These are phyloP conservation scores for Nibea coibor DNA, from an alignment of 2,113 vertebrate genomes.

Conservation along the genomic window DNA sequence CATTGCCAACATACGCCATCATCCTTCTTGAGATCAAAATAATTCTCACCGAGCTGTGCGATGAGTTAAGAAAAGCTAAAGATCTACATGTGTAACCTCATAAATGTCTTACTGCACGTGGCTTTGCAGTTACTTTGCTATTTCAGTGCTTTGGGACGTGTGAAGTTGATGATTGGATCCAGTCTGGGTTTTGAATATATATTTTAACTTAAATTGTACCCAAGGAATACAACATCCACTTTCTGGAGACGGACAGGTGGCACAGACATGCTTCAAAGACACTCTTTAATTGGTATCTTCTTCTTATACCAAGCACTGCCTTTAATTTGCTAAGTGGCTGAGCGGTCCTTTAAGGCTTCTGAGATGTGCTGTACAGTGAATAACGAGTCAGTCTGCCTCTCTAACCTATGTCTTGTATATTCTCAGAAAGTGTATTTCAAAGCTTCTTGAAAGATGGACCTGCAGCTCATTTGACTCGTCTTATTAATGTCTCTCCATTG, in stretches of 20 bases:
- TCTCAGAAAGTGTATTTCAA: neutral
- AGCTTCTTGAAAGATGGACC: neutral
- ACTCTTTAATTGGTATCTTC: conserved; percentile 46
- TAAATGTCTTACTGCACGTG: neutral
- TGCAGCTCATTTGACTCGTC: conserved; percentile 1
- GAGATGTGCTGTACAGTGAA: conserved; percentile 14
- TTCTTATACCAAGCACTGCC: neutral
- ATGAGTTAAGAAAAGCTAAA: neutral
- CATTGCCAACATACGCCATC: neutral
- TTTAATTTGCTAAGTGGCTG: conserved; percentile 31
- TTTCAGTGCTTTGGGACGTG: neutral
- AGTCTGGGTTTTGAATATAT: neutral
- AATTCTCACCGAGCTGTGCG: neutral
- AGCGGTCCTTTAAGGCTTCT: conserved; percentile 31
- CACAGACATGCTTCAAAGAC: conserved; percentile 40
- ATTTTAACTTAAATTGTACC: conserved; percentile 25
- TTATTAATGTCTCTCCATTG: conserved; percentile 11
- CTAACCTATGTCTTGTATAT: neutral
- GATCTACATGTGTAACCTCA: neutral
- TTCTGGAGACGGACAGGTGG: conserved; percentile 46
- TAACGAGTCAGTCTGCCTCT: neutral
- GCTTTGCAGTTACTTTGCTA: conserved; percentile 2
- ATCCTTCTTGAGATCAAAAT: conserved; percentile 1
- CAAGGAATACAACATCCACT: neutral
- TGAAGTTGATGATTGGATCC: conserved; percentile 8